Evolutionary conservation across 2,888 invertebrate species (phyloP).

Genomic region (Cheiracanthium punctorium): DNA sequence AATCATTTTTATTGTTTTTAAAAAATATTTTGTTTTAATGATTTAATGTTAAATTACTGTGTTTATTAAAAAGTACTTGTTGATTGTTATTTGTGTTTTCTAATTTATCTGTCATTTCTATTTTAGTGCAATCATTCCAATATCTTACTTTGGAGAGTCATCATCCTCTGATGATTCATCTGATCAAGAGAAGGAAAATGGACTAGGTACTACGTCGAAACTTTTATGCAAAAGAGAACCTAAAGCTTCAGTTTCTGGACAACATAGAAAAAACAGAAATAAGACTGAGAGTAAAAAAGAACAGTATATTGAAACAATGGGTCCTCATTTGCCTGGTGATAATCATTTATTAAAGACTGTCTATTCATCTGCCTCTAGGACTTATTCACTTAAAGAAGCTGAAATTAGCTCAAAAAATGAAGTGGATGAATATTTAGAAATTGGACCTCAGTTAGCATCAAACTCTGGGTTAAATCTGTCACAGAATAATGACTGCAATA

Average conservation of each 20-base stretch:
- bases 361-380: neutral
- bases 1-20: no score
- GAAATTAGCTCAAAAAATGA: conserved; percentile 4
- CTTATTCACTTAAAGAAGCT: neutral
- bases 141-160: conserved; percentile 62
- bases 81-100: no score
- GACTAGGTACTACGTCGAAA: neutral
- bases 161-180: conserved; percentile 63
- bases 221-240: neutral
- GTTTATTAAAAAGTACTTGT: no score
- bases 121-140: conserved; percentile 67
- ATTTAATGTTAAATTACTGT: no score
- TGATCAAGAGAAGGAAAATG: conserved; percentile 17
- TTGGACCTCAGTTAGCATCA: conserved; percentile 27
- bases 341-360: conserved; percentile 10
- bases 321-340: conserved; percentile 57
- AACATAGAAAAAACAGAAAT: neutral
- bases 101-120: neutral
- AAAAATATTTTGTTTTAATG: no score
- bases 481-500: neutral
- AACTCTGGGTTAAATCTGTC: neutral
- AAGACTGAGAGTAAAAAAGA: neutral
- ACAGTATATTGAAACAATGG: conserved; percentile 4
- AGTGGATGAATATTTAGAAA: neutral
- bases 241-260: neutral